phyloP scores from a whole-genome alignment of 2,888 invertebrate species.

The Rhodophaea formosa region DNA sequence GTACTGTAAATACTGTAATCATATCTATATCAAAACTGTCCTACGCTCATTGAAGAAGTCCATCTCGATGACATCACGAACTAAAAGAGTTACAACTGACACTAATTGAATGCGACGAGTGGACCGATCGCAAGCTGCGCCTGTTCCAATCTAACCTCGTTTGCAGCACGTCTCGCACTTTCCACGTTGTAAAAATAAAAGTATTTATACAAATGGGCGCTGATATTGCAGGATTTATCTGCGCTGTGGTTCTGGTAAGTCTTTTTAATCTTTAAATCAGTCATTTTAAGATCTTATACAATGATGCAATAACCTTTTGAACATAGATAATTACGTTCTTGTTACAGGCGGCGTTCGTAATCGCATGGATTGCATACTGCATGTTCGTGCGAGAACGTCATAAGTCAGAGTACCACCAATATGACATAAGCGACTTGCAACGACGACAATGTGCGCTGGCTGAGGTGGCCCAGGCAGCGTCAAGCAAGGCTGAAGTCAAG shows the following conservation, averaged over 20 bases:
- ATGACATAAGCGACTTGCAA: constrained; percentile 57
- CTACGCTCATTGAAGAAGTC: constrained; percentile 48
- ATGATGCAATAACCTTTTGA: background rate
- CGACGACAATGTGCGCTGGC: constrained; percentile 48
- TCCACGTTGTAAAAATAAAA: constrained; percentile 28
- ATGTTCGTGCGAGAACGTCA: constrained; percentile 69
- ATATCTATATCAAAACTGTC: constrained; percentile 35
- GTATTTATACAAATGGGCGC: constrained; percentile 44
- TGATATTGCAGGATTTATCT: constrained; percentile 62
- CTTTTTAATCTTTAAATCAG: background rate
- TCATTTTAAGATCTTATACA: background rate
- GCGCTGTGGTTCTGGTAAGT: constrained; percentile 68
- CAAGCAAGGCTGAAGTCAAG: constrained; percentile 32
- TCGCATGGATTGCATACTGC: constrained; percentile 68
- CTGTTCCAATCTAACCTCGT: constrained; percentile 58
- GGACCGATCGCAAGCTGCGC: constrained; percentile 46
- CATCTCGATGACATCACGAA: constrained; percentile 68
- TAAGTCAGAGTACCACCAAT: constrained; percentile 58
- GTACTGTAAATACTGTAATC: constrained; percentile 20
- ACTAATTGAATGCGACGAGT: constrained; percentile 65
- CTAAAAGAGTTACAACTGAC: constrained; percentile 56
- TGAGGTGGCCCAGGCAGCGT: constrained; percentile 41
- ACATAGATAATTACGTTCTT: constrained; percentile 19
- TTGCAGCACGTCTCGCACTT: constrained; percentile 52
- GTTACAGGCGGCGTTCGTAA: constrained; percentile 58